Evolutionary conservation across 2,113 vertebrate genomes (phyloP).

Genomic region (Alexandromys fortis): DNA sequence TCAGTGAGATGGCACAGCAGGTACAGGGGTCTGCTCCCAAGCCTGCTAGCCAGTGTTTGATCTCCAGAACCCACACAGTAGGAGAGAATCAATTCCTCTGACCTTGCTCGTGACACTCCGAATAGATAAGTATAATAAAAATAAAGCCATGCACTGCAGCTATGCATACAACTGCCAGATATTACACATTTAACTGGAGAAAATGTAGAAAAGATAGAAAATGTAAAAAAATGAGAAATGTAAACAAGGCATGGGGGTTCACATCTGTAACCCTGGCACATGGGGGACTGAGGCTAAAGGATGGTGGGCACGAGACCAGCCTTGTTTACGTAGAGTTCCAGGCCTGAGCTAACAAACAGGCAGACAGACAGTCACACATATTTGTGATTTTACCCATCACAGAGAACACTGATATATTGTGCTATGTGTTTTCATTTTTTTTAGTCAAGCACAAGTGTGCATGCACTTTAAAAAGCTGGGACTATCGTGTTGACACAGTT

Average conservation of each 20-base stretch:
- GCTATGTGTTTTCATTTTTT: background rate
- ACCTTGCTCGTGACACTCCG: accelerated
- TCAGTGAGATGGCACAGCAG: background rate
- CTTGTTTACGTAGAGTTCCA: background rate
- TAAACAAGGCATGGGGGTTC: background rate
- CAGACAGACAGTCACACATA: background rate
- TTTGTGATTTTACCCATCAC: background rate
- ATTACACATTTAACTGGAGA: conserved; percentile 1
- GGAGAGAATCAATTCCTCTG: background rate
- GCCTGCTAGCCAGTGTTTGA: background rate
- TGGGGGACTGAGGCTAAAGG: background rate
- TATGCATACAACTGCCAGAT: background rate
- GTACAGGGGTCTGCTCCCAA: background rate
- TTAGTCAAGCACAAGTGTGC: background rate
- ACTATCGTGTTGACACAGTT: background rate
- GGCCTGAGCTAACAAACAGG: background rate
- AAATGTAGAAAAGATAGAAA: background rate
- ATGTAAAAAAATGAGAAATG: background rate
- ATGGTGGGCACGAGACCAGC: background rate
- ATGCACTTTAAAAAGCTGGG: background rate
- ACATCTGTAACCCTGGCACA: background rate
- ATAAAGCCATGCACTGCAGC: background rate
- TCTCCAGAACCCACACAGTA: background rate
- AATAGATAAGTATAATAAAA: background rate
- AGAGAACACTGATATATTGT: background rate